Evolutionary conservation across 2,888 invertebrate species (phyloP), one percentile per base, ranked within the genome.

Genomic region (Brassicogethes aeneus): DNA sequence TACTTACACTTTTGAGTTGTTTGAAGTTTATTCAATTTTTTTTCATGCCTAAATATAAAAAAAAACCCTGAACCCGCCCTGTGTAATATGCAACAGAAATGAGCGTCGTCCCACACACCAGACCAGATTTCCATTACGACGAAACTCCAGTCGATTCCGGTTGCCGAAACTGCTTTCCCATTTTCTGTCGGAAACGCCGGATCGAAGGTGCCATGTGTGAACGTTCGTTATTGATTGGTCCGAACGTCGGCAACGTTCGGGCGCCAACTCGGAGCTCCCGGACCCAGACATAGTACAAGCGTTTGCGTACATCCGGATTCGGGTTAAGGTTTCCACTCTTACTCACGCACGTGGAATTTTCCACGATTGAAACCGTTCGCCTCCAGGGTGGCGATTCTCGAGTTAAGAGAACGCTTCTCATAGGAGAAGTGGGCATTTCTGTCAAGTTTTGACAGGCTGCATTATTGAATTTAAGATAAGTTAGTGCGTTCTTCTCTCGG

Each of bases 201-300:
- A 7, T 23, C 23, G 23, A 5, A 5, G 23, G 23, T 23, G 23
- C 23, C 23, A 23, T 23, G 23, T 23, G 23, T 23, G 23, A 23
- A 23, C 23, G 23, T 23, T 23, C 23, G 17, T 33, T 41, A 41
- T 41, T 41, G 41, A 41, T 41, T 33, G 23, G 30, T 3, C 36
- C 14, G 31, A 16, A n/a, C 8, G 16, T 43, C 46, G 45, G 37
- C 34, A 32, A 16, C 35, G 40, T 39, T 35, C 44, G 49, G 39
- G 15, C 7, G 7, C 37, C 36, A 47, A 5, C n/a, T 37, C 23
- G 39, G 38, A 14, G 35, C 39, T 54, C 60, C 61, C 60, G 59
- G 62, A 62, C 61, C 62, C 61, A 59, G 61, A 61, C 62, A 55
- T 55, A 39, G 36, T 29, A 44, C 32, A 44, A 44, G 56, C 49